These are phyloP conservation scores for Drosophila bunnanda DNA, from an alignment of 2,888 invertebrate species.

Conservation along the genomic window DNA sequence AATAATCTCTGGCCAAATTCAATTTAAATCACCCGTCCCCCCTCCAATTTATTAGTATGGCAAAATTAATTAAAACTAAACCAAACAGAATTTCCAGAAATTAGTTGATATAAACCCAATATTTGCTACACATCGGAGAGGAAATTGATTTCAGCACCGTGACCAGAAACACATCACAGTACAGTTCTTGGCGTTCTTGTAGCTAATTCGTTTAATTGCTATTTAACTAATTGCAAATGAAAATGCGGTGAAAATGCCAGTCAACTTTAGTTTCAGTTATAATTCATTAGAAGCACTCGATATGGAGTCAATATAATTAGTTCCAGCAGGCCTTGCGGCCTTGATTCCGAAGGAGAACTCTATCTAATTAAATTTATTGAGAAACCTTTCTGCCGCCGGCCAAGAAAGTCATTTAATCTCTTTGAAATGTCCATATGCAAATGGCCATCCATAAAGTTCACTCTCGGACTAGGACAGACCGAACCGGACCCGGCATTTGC, in stretches of 20 bases:
- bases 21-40: slow-evolving; percentile 40
- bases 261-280: slow-evolving; percentile 5
- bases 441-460: slow-evolving; percentile 19
- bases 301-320: slow-evolving; percentile 12
- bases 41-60: slow-evolving; percentile 40
- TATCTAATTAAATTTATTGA: slow-evolving; percentile 16
- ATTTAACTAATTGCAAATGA: slow-evolving; percentile 43
- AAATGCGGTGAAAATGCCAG: slow-evolving; percentile 21
- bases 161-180: slow-evolving; percentile 9
- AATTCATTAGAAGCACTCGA: slow-evolving; percentile 5
- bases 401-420: slow-evolving; percentile 16
- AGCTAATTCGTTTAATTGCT: slow-evolving; percentile 20
- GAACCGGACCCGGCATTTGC: slow-evolving; percentile 14
- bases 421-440: slow-evolving; percentile 20
- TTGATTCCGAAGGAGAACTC: background rate
- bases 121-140: slow-evolving; percentile 27
- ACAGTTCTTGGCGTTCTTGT: background rate
- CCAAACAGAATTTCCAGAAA: slow-evolving; percentile 37
- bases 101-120: slow-evolving; percentile 33
- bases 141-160: slow-evolving; percentile 31
- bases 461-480: background rate
- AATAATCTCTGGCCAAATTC: slow-evolving; percentile 60
- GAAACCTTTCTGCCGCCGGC: background rate
- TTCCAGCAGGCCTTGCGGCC: background rate
- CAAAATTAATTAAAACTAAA: slow-evolving; percentile 68